Evolutionary conservation across 2,113 vertebrate species (phyloP), one percentile per base, ranked within the genome.

Genomic region (Ursus arctos): DNA sequence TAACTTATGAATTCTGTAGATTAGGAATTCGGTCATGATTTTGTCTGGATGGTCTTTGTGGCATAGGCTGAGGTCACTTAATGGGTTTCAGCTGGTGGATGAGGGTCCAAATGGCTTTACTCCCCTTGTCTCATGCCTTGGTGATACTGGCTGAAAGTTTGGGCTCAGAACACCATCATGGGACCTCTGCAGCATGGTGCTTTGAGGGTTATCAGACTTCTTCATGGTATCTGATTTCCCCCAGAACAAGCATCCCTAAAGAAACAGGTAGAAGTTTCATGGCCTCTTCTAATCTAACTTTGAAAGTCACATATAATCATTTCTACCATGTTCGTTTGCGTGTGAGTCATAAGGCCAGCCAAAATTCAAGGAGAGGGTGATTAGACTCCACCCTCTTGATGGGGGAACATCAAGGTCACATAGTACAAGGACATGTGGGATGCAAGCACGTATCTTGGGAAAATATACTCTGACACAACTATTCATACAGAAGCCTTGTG

Each of bases 41-140:
- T 88, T 91, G 51, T 51, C 18, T 72, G 19, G 31, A 53, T 89
- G 47, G 16, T 85, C 24, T 28, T 77, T 57, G 13, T 85, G 40
- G 14, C 79, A 81, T 81, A 88, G 57, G 36, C 53, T 79, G 7
- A 71, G 22, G n/a, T 93, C 59, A 84, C 53, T 97, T 95, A 72
- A n/a, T 57, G 31, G 43, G 49, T 84, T 76, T 95, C 51, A 61
- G 9, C 40, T 83, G 43, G 31, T 77, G 1, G 36, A 47, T 77
- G 47, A 84, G 22, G 19, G 4, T 55, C 81, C 47, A 31, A 51
- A 40, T 95, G 51, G 16, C 16, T 67, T 95, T 18, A 67, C 49
- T 79, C 36, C 7, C 76, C 36, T 95, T 95, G 43, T 95, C 71
- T 85, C 86, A 15, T 59, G 59, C 43, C 7, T 85, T 81, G 15